phyloP scores from a whole-genome alignment of 23 tunicate species.

The Clavelina lepadiformis region DNA sequence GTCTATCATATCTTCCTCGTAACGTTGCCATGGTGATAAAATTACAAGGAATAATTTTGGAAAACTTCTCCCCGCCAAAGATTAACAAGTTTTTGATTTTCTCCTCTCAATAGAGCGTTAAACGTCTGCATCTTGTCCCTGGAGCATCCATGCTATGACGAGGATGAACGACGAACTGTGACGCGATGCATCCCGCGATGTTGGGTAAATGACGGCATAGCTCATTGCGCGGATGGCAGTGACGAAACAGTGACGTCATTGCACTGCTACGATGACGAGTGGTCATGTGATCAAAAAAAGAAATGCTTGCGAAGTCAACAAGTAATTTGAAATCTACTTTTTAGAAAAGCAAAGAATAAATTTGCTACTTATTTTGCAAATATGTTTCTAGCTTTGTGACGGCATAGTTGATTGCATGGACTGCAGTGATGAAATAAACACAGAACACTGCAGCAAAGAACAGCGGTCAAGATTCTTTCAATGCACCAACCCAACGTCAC shows the following conservation, averaged over 20 bases:
- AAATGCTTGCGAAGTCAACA: slow-evolving; percentile 13
- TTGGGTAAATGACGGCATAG: slow-evolving; percentile 53
- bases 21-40: too few relatives aligned
- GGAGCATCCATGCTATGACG: slow-evolving; percentile 3
- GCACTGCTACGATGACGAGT: slow-evolving; percentile 10
- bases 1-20: too few relatives aligned
- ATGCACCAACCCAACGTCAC: slow-evolving; percentile 18
- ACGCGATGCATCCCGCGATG: slow-evolving; percentile 40
- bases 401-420: slow-evolving; percentile 44
- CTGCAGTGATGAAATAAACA: slow-evolving; percentile 39
- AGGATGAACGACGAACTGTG: not conserved
- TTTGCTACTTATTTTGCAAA: too few relatives aligned
- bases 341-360: not conserved
- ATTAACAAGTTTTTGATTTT: not conserved
- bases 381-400: slow-evolving; percentile 39
- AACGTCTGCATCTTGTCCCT: not conserved
- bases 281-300: slow-evolving; percentile 38
- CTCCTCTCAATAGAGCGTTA: not conserved
- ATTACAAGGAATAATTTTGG: too few relatives aligned
- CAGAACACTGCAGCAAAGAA: not conserved
- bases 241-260: slow-evolving; percentile 36
- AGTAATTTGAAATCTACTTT: not conserved
- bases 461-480: slow-evolving; percentile 5
- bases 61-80: too few relatives aligned
- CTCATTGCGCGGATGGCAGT: slow-evolving; percentile 27